Evolutionary conservation across 2,113 vertebrate species (phyloP), one percentile per base, ranked within the genome.

Genomic region (Oreochromis spilurus): DNA sequence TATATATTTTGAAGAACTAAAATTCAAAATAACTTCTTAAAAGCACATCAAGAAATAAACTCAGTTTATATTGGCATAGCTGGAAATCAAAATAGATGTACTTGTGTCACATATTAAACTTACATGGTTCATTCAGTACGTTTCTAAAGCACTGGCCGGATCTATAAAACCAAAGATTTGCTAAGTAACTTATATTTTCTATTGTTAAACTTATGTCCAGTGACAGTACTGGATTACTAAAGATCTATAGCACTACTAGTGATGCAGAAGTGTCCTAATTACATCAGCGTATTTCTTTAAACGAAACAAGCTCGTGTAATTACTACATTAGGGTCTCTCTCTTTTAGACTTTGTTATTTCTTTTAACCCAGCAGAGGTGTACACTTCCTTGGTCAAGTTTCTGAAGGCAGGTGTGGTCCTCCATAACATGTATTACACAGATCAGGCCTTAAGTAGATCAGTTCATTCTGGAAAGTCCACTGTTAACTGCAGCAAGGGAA

Each of bases 401-500:
- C 29, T 62, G 11, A 60, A 79, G 43, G 29, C 54, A 86, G 6
- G n/a, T 58, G 19, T 40, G 77, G 62, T 79, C 53, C 78, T 36
- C 17, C 52, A 90, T 31, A 75, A 79, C 40, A 75, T 72, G 85
- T 88, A 93, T 86, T 90, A 82, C 36, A 88, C 45, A 86, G 84
- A 89, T 88, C 58, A 91, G 79, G 82, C 26, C 81, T 86, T 89
- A 93, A 95, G 92, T 95, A 89, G 88, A 94, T 94, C 82, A 82
- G 79, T 92, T 94, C 85, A 87, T 93, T 87, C 80, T 80, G 85
- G 84, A 89, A 91, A 90, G 79, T 80, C 90, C 84, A 79, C 77
- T 60, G 87, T 88, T 92, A 85, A 81, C 89, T 82, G 83, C 9
- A 12, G 82, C 89, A 78, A 86, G 84, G 85, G 87, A 85, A 93